phyloP scores from a whole-genome alignment of 2,888 invertebrate species.

The Hyposoter didymator region DNA sequence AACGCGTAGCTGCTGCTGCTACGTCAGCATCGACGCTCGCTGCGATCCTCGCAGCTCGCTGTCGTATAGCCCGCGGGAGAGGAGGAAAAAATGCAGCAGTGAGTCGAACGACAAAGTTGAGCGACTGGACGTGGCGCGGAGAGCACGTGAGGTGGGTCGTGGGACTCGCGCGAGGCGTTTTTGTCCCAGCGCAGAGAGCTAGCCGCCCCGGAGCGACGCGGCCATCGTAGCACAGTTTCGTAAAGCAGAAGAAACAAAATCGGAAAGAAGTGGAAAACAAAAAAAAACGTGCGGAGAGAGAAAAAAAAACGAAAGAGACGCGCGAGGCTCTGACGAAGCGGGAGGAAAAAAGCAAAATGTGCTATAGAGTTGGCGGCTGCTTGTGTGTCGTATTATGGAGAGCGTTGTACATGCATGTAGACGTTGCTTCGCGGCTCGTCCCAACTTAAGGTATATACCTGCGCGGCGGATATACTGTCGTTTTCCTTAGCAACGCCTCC shows the following conservation, averaged over 20 bases:
- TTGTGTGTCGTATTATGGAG: slow-evolving; percentile 19
- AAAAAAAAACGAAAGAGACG: slow-evolving; percentile 18
- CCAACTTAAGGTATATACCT: slow-evolving; percentile 41
- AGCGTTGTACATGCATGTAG: no score
- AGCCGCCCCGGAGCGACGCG: neutral
- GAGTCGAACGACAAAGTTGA: no score
- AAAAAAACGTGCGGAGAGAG: slow-evolving; percentile 4
- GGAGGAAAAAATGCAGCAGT: no score
- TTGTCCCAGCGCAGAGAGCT: slow-evolving; percentile 4
- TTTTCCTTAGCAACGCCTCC: slow-evolving; percentile 71
- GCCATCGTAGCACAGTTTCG: slow-evolving; percentile 7
- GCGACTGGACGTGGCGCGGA: no score
- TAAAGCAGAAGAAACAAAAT: neutral
- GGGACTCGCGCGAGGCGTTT: neutral
- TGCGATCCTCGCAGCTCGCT: neutral
- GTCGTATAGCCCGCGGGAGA: neutral
- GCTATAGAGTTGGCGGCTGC: neutral
- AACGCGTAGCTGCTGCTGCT: slow-evolving; percentile 36
- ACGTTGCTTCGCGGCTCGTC: slow-evolving; percentile 47
- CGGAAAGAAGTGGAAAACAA: neutral
- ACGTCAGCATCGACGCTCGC: slow-evolving; percentile 28
- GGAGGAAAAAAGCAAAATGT: slow-evolving; percentile 40
- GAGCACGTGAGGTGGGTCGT: slow-evolving; percentile 29
- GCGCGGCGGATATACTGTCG: slow-evolving; percentile 58
- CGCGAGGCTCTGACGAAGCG: slow-evolving; percentile 24